Evolutionary conservation across 37 sponge, comb jelly and placozoan genomes (phyloP), one percentile per base, ranked within the genome.

Genomic region (Theonella swinhoei): DNA sequence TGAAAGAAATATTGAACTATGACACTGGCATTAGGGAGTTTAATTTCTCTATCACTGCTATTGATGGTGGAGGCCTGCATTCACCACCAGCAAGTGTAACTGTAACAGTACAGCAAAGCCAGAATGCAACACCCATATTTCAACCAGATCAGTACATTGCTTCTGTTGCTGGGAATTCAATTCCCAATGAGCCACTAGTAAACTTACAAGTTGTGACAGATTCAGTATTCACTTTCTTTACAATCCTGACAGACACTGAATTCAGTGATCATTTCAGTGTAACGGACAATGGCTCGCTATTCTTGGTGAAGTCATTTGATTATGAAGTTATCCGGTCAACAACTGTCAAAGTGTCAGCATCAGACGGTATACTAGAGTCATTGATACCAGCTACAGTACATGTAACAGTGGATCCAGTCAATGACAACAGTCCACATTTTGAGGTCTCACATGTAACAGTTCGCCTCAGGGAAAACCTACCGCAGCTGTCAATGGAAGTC

Each of bases 351-450:
- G 63, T 83, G 9, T 39, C 54, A 14, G 84, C 84, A 33, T 64
- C 43, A 32, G 84, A 89, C 77, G 85, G 85, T 20, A 22, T 58
- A 8, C 60, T 89, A 4, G 39, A 79, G 22, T 85, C 85, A 26
- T 60, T 62, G 2, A 33, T 30, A 11, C 70, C 78, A 61, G 85
- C 85, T 0, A 70, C 34, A 35, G 61, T 89, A 9, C 34, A 60
- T n/a, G 66, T 89, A 17, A 36, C 20, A 1, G 41, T 89, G 20
- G 32, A 76, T 29, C 84, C 84, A 36, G 80, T 35, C 19, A 89
- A 89, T 63, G 90, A 89, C 25, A 83, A 89, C 42, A 3, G 26
- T 26, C 90, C 90, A 7, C 67, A 75, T 32, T 79, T 89, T 63
- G 65, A 36, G 30, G 25, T 66, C 17, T 64, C 37, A 28, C 36